Evolutionary conservation across 1,140 invertebrate genomes (phyloP).

Genomic region (Saxidomus purpurata): DNA sequence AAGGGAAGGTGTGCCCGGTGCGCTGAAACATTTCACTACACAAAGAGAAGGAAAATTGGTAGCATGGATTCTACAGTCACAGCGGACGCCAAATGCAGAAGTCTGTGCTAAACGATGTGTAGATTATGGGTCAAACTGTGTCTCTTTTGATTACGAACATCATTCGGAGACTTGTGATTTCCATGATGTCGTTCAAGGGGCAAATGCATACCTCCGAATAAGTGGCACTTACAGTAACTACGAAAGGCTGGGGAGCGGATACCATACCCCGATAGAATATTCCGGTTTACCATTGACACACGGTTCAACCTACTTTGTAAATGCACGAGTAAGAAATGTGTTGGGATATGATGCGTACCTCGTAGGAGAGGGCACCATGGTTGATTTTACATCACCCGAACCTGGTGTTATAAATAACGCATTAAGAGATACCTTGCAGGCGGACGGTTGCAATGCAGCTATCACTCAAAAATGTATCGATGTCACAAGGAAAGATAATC

Average conservation of each 20-base stretch:
- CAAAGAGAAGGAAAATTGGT: constrained; percentile 44
- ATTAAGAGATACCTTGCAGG: neutral
- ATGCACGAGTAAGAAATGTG: constrained; percentile 17
- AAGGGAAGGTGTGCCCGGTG: neutral
- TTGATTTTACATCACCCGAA: constrained; percentile 53
- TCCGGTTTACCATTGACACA: constrained; percentile 12
- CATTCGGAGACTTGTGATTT: constrained; percentile 57
- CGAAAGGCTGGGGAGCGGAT: constrained; percentile 44
- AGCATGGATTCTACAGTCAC: neutral
- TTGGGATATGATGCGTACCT: constrained; percentile 28
- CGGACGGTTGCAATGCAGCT: constrained; percentile 39
- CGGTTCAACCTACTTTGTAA: constrained; percentile 39
- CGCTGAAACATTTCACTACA: constrained; percentile 45
- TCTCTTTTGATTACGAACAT: constrained; percentile 52
- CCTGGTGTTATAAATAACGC: constrained; percentile 25
- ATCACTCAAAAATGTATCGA: constrained; percentile 40
- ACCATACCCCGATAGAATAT: constrained; percentile 35
- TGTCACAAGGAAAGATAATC: constrained; percentile 43
- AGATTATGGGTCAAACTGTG: constrained; percentile 34
- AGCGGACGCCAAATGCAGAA: neutral
- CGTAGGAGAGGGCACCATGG: constrained; percentile 34
- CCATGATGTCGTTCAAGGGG: constrained; percentile 40
- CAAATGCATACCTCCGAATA: constrained; percentile 28
- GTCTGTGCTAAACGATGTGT: constrained; percentile 24
- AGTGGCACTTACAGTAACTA: constrained; percentile 55